phyloP scores from a whole-genome alignment of 2,797 vertebrate species.

The Coregonus suidteri region DNA sequence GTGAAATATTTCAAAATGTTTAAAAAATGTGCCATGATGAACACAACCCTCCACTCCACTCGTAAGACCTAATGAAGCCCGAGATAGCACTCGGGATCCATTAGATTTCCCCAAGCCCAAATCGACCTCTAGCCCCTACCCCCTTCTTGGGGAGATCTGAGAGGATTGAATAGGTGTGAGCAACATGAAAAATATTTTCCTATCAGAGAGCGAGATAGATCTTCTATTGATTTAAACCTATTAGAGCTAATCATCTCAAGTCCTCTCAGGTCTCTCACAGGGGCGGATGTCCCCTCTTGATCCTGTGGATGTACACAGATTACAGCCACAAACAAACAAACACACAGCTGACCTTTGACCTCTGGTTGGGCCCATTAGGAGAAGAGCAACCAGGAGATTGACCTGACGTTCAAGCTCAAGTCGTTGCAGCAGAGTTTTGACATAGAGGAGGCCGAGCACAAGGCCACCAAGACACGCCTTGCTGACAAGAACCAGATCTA shows the following conservation, averaged over 20 bases:
- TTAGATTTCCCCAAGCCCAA: too few species aligned
- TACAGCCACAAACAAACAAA: too few species aligned
- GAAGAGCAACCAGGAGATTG: slow-evolving; percentile 95
- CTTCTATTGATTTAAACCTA: too few species aligned
- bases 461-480: slow-evolving; percentile 86
- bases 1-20: too few species aligned
- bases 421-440: slow-evolving; percentile 91
- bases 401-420: slow-evolving; percentile 94
- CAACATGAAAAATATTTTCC: too few species aligned
- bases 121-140: too few species aligned
- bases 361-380: slow-evolving; percentile 71
- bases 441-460: slow-evolving; percentile 93
- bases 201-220: too few species aligned
- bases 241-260: too few species aligned
- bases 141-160: not conserved
- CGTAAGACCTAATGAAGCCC: not conserved
- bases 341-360: not conserved
- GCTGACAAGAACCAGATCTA: slow-evolving; percentile 88
- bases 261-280: not conserved
- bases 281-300: too few species aligned
- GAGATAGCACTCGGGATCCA: too few species aligned
- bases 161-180: not conserved
- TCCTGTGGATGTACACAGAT: too few species aligned
- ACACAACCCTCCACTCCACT: not conserved
- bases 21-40: too few species aligned